A percentile compares a stretch with the other conserved stretches of the same genome.
phyloP scores from a whole-genome alignment of 2,888 invertebrate genomes.

The Laspeyria flexula region DNA sequence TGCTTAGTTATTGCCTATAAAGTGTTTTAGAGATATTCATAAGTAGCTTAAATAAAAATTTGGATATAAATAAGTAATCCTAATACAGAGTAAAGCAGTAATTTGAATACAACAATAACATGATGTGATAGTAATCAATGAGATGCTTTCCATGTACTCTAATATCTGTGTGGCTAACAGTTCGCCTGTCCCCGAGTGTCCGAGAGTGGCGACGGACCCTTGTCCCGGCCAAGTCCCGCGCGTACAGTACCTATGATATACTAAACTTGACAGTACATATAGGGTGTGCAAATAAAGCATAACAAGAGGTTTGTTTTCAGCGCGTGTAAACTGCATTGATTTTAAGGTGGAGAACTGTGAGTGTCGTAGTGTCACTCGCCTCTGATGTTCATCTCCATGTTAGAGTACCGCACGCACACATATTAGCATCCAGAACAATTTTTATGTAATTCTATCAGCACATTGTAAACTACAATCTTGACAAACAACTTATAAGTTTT shows the following conservation, averaged over 20 bases:
- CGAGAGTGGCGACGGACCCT: constrained; percentile 9
- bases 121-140: constrained; percentile 27
- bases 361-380: constrained; percentile 83
- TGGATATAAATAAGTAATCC: constrained; percentile 21
- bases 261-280: constrained; percentile 28
- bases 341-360: constrained; percentile 87
- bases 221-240: too few species aligned
- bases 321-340: constrained; percentile 87
- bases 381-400: constrained; percentile 79
- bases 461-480: constrained; percentile 6
- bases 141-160: constrained; percentile 48
- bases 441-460: constrained; percentile 40
- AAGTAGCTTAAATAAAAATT: constrained; percentile 49
- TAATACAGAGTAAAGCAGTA: constrained; percentile 19
- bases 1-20: constrained; percentile 60
- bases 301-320: constrained; percentile 85
- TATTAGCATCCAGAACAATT: constrained; percentile 60
- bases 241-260: not conserved
- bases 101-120: constrained; percentile 7
- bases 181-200: constrained; percentile 25
- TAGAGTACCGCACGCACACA: constrained; percentile 79
- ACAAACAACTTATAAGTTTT: not conserved
- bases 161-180: constrained; percentile 46
- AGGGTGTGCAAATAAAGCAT: constrained; percentile 74
- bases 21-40: constrained; percentile 54